phyloP scores from a whole-genome alignment of 2,797 vertebrate genomes.

The Diplodus sargus region DNA sequence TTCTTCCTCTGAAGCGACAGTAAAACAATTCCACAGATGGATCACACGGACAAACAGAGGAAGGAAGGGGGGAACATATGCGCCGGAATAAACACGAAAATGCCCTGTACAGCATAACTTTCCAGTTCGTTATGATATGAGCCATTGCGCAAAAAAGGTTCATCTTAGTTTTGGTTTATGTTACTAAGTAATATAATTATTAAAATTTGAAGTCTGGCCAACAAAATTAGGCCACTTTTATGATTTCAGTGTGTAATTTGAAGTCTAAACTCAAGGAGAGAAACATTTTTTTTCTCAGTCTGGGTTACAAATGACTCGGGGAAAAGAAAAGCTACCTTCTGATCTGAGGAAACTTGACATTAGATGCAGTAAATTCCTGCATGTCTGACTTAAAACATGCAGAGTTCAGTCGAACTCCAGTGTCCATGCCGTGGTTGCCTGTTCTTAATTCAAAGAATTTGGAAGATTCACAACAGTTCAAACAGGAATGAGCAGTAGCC shows the following conservation, averaged over 20 bases:
- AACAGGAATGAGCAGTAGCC: conserved; percentile 9
- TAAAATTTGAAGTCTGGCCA: background rate
- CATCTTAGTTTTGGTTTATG: background rate
- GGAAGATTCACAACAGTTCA: background rate
- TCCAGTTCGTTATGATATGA: conserved; percentile 9
- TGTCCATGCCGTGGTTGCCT: background rate
- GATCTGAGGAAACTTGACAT: conserved; percentile 48
- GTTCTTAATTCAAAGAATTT: conserved; percentile 15
- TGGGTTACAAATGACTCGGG: conserved; percentile 28
- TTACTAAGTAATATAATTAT: background rate
- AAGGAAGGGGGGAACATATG: conserved; percentile 75
- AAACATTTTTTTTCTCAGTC: background rate
- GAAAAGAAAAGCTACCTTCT: conserved; percentile 44
- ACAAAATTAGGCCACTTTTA: background rate
- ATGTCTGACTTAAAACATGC: conserved; percentile 46
- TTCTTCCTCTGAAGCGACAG: conserved; percentile 57
- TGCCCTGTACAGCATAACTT: conserved; percentile 24
- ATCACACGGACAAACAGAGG: conserved; percentile 71
- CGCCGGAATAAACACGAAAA: conserved; percentile 69
- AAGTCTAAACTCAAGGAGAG: background rate
- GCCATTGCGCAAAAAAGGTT: background rate
- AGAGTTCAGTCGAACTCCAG: background rate
- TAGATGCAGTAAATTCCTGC: conserved; percentile 48
- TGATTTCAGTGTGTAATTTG: background rate
- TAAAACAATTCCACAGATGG: conserved; percentile 75